Conservation (phyloP, 2,888 invertebrate genomes). For the Nowickia ferox region DNA sequence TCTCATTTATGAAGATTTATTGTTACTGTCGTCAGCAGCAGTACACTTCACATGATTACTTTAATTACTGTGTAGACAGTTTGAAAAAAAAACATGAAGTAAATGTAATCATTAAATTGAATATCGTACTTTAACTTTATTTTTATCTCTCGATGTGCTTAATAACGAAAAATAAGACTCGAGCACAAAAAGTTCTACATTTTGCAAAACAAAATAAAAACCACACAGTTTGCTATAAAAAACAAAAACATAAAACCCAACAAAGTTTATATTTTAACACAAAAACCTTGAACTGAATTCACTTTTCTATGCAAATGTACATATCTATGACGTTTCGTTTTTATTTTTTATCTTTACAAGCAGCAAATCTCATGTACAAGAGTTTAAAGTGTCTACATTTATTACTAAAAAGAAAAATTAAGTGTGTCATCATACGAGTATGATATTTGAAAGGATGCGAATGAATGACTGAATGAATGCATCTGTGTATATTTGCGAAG, state of each 20-base stretch:
- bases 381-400: conserved; percentile 32
- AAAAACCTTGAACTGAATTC: conserved; percentile 62
- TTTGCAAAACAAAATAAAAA: conserved; percentile 22
- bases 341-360: background rate
- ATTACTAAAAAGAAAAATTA: background rate
- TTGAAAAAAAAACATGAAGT: background rate
- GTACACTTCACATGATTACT: conserved; percentile 17
- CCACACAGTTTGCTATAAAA: conserved; percentile 24
- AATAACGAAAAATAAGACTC: conserved; percentile 13
- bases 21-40: conserved; percentile 15
- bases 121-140: conserved; percentile 19
- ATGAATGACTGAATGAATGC: background rate
- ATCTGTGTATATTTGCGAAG: background rate
- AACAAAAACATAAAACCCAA: conserved; percentile 4
- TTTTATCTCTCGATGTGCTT: conserved; percentile 18
- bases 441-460: background rate
- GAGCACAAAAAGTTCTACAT: conserved; percentile 19
- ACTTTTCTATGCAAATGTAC: conserved; percentile 36
- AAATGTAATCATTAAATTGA: background rate
- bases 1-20: background rate
- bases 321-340: conserved; percentile 23
- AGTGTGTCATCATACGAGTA: conserved; percentile 37
- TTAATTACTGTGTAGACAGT: conserved; percentile 20
- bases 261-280: conserved; percentile 10
- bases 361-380: conserved; percentile 9